These are phyloP conservation scores for Lepidochitona cinerea DNA, from an alignment of 2,888 invertebrate species.

Conservation along the genomic window DNA sequence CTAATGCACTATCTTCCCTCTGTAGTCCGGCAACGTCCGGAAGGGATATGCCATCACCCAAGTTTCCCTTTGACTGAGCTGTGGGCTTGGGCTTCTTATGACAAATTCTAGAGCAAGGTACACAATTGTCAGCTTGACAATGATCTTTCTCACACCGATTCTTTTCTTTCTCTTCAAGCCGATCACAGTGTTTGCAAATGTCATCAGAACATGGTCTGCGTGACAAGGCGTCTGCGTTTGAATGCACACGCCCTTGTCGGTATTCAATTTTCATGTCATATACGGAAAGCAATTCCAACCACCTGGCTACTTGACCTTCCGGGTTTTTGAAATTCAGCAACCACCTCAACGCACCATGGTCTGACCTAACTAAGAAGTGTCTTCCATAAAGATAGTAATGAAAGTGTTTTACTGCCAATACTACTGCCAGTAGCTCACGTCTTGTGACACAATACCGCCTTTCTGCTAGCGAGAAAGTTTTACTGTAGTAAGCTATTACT, in stretches of 20 bases:
- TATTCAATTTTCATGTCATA: constrained; percentile 22
- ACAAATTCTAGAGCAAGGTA: too few species aligned
- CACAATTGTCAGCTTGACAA: too few species aligned
- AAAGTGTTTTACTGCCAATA: constrained; percentile 24
- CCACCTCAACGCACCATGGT: constrained; percentile 33
- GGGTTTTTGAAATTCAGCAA: constrained; percentile 24
- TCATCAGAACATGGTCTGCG: constrained; percentile 12
- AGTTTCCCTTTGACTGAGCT: too few species aligned
- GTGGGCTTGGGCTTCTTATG: too few species aligned
- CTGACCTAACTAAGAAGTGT: constrained; percentile 17
- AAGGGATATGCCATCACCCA: too few species aligned
- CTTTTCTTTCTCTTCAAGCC: background rate
- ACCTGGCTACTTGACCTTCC: constrained; percentile 28
- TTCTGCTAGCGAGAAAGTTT: constrained; percentile 21
- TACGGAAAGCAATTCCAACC: constrained; percentile 22
- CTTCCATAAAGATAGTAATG: constrained; percentile 29
- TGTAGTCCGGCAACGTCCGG: too few species aligned
- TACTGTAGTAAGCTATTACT: constrained; percentile 28
- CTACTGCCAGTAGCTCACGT: constrained; percentile 31
- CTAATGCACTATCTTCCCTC: background rate
- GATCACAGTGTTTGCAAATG: background rate
- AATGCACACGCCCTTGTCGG: constrained; percentile 18
- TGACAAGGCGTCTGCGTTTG: constrained; percentile 28
- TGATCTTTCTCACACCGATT: too few species aligned
- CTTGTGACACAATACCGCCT: constrained; percentile 23